Evolutionary conservation across 2,797 vertebrate genomes (phyloP), one percentile per base, ranked within the genome.

Genomic region (Neolamprologus multifasciatus): DNA sequence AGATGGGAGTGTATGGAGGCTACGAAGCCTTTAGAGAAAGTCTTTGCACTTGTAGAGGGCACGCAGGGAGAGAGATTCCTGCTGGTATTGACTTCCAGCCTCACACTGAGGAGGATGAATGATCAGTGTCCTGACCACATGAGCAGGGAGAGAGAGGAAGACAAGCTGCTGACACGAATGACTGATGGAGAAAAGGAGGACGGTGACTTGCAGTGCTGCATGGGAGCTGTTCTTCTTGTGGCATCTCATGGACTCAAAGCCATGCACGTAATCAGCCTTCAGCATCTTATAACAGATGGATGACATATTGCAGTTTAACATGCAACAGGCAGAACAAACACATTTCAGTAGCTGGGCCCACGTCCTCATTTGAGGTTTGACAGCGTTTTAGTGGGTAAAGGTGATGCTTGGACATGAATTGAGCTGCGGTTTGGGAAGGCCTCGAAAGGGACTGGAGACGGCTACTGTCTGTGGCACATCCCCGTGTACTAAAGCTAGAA

Each of bases 191-290:
- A 64, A 29, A 38, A 29, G 40, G 23, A 45, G 3, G 40, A 48
- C 4, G 40, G 80, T 16, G 77, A 89, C 85, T 31, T 79, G 83
- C 80, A 82, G 50, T 3, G 4, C 81, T 77, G 83, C 3, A 11
- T 69, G 76, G 85, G 62, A 67, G 77, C 82, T 76, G 64, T 64
- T 86, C 77, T 84, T 59, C 74, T 59, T 4, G 9, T 78, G 80
- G 50, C 21, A 45, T 76, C 50, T 64, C 43, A 54, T 26, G 69
- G 14, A 48, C 21, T 45, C 13, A 43, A 69, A 69, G 38, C 38
- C 38, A 45, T 17, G 67, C 38, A 71, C 14, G 16, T 10, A 45
- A 16, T 26, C 67, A 3, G 9, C 21, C 40, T 71, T 71, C 40
- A 45, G 38, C 23, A 26, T 5, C 9, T 11, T 29, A 11, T 45